Base-by-base conservation (phyloP, 2,113 vertebrate genomes). In the Mirounga angustirostris region DNA sequence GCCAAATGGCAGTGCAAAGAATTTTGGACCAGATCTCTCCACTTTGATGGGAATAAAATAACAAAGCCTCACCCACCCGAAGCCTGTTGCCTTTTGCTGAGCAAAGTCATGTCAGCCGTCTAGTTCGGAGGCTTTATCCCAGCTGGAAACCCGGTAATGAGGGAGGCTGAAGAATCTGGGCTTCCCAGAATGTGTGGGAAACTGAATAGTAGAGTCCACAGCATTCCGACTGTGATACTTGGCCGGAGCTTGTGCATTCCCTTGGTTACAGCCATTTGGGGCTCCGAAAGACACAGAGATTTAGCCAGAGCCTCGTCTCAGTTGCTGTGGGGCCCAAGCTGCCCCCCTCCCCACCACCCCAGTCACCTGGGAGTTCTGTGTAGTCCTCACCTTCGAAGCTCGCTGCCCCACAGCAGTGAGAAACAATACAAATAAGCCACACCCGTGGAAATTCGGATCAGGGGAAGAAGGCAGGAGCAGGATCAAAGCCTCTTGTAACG, bases 401-500 rank as follows among this genome's bases (percentile, higher is more conserved):
- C 43, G 1, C 26, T 24, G 36, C 78, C 63, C 71, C 84, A 87
- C 69, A n/a, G 85, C 65, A 67, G 92, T 43, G 78, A 46, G 26
- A 82, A 86, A 88, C 94, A 91, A 36, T 89, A 71, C 71, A 63
- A 43, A 85, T 58, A 59, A 95, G 93, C 97, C 91, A 94, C 94
- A 82, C 73, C 80, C 90, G 1, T 90, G 91, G 88, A 96, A 97
- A 95, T 46, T 79, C 79, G 6, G 3, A 9, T 96, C 58, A 18
- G 33, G 76, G 93, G 96, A 82, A 96, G 97, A 96, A 94, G 92
- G 12, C 24, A 11, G 83, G 73, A 95, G 84, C 58, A 90, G 82
- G 95, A 97, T 98, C 97, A 98, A 98, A 98, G 98, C 86, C 67
- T 69, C 97, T 97, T 98, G 98, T 98, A 99, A 99, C 97, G 85